Evolutionary conservation across 2,888 invertebrate genomes (phyloP).

Genomic region (Eilema depressum): DNA sequence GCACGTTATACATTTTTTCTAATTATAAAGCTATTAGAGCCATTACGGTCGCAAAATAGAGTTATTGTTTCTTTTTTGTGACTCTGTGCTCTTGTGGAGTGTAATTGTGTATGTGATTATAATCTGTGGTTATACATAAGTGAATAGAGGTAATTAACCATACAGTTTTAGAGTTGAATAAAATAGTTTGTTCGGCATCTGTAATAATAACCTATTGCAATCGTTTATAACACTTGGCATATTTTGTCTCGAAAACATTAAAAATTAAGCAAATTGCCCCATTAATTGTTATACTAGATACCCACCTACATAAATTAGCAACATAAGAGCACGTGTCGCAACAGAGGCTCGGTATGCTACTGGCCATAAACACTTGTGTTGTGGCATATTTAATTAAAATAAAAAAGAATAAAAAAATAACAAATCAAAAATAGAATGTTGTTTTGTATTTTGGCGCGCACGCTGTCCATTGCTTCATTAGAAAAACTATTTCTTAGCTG

Average conservation of each 20-base stretch:
- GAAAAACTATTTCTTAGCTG: background rate
- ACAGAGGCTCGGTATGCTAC: background rate
- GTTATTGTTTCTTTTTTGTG: conserved; percentile 21
- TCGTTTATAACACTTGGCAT: background rate
- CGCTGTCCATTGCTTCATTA: background rate
- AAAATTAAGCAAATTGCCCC: background rate
- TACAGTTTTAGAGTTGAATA: background rate
- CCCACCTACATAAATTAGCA: background rate
- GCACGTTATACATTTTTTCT: conserved; percentile 14
- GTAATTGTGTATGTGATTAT: conserved; percentile 28
- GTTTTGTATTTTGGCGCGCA: background rate
- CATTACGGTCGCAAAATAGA: conserved; percentile 19
- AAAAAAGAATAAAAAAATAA: background rate
- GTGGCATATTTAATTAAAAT: background rate
- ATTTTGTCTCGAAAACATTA: background rate
- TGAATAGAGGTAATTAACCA: background rate
- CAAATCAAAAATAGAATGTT: background rate
- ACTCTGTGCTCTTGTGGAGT: conserved; percentile 13
- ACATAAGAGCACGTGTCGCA: background rate
- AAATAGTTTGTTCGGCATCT: background rate
- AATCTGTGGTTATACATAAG: conserved; percentile 11
- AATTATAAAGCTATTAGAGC: conserved; percentile 16
- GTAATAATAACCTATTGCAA: background rate
- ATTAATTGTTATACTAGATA: background rate
- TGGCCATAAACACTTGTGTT: background rate